Evolutionary conservation across 2,797 vertebrate species (phyloP), one percentile per base, ranked within the genome.

Genomic region (Lerista edwardsae): DNA sequence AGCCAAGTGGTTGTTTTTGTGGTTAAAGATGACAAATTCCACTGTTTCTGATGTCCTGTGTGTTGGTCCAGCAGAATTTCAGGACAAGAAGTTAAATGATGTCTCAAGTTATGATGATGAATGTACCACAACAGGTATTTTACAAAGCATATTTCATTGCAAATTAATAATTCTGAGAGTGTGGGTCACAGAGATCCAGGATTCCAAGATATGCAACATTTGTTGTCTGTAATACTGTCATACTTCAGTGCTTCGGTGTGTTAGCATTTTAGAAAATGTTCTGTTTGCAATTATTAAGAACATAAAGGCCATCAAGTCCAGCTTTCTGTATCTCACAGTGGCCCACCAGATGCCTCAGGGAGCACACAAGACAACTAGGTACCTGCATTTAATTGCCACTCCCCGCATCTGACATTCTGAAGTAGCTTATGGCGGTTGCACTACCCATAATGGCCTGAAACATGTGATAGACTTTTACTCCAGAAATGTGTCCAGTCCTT

Each of bases 11-110:
- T 93, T 99, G 94, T 98, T 98, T 96, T 95, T 93, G 88, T 99
- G 98, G 99, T 92, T 99, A 94, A 99, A 98, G 95, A 98, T 95
- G 97, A 99, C 98, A 89, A 99, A 99, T 84, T 98, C 98, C 92
- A 98, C 98, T 15, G 98, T 99, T 91, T 98, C 98, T 1, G 98
- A 99, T 92, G 98, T 97, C 87, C 90, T 98, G 84, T 99, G 98
- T 91, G 95, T 95, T 6, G 97, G 98, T 36, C 99, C 98, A 0
- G 97, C 97, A 85, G 97, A 98, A 90, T 97, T 98, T 96, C 98
- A 97, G 96, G 98, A 97, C 94, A 98, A 98, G 95, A 97, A 97
- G 68, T 97, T 99, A 90, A 99, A 98, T 89, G 98, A 99, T 82
- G 97, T 99, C 95, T 90, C 92, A 92, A 98, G 97, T 95, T 97